phyloP scores from a whole-genome alignment of 2,888 invertebrate species.

The Tiliacea aurago region DNA sequence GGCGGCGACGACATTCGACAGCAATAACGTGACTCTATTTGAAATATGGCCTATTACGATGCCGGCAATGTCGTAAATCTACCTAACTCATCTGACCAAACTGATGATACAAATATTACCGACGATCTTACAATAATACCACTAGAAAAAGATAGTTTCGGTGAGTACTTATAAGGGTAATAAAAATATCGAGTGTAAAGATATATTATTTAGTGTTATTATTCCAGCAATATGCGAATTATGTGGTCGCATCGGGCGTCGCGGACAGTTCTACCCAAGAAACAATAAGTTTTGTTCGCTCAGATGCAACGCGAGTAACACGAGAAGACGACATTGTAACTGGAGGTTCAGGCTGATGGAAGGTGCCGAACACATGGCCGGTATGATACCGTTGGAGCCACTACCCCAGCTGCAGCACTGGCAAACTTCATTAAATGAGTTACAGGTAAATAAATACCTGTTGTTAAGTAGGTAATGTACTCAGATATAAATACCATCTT shows the following conservation, averaged over 20 bases:
- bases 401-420: constrained; percentile 87
- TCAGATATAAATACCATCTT: not conserved
- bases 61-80: constrained; percentile 76
- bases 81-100: constrained; percentile 68
- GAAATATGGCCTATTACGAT: constrained; percentile 85
- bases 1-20: constrained; percentile 72
- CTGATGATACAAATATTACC: constrained; percentile 78
- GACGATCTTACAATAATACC: constrained; percentile 96
- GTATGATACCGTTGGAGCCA: constrained; percentile 87
- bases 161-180: constrained; percentile 87
- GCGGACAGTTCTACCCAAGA: constrained; percentile 82
- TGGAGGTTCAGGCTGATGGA: constrained; percentile 88
- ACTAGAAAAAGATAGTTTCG: constrained; percentile 96
- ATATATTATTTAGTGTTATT: constrained; percentile 39
- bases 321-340: constrained; percentile 75
- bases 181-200: constrained; percentile 5
- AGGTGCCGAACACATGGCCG: constrained; percentile 87
- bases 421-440: constrained; percentile 83
- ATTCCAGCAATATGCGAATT: constrained; percentile 86
- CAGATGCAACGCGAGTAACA: constrained; percentile 80
- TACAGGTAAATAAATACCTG: constrained; percentile 75
- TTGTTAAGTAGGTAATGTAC: not conserved
- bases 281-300: constrained; percentile 86
- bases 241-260: constrained; percentile 85
- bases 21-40: constrained; percentile 70